Base-by-base conservation (phyloP, 2,888 invertebrate genomes). In the Pomacea canaliculata region DNA sequence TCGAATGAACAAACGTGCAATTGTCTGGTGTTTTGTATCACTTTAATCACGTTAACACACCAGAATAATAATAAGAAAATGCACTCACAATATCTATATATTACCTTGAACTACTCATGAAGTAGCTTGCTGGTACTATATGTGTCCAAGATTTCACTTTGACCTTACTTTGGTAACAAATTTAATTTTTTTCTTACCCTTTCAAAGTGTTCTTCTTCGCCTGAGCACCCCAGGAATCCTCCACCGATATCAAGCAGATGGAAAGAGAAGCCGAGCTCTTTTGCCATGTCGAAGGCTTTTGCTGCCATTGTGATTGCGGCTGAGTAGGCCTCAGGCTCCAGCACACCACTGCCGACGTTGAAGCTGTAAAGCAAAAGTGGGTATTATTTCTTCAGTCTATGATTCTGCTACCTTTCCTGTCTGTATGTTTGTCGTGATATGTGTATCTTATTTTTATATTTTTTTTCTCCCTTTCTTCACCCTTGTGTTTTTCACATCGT, bases 281-380 rank as follows among this genome's bases (percentile, higher is more conserved):
- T 91, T 0, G 94, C 96, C 84, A 94, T 92, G 83, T 94, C 93
- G 91, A 97, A 97, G 74, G 97, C 92, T 77, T 93, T 92, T 66
- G 94, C 93, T 9, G 95, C 94, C 80, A 94, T 93, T 60, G 92
- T 92, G 78, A 98, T 94, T 60, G 96, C 98, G 70, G 94, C 94
- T 70, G 93, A 92, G 91, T 95, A 98, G 68, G 96, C 96, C 9
- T 93, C 94, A 46, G 94, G 94, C 90, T 97, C 96, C 67, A 93
- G 92, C 86, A 97, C 97, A 46, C 97, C 97, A 5, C 97, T 97
- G 4, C 98, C 98, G 81, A 97, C 98, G 91, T 98, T 97, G 92
- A 98, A 98, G 85, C 97, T 96, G 82, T 9, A 82, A 80, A 16
- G 8, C 51, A 37, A 37, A 37, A 5, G 5, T 37, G 23, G 65